phyloP scores from a whole-genome alignment of 2,113 vertebrate genomes.

The Erpornis zantholeuca region DNA sequence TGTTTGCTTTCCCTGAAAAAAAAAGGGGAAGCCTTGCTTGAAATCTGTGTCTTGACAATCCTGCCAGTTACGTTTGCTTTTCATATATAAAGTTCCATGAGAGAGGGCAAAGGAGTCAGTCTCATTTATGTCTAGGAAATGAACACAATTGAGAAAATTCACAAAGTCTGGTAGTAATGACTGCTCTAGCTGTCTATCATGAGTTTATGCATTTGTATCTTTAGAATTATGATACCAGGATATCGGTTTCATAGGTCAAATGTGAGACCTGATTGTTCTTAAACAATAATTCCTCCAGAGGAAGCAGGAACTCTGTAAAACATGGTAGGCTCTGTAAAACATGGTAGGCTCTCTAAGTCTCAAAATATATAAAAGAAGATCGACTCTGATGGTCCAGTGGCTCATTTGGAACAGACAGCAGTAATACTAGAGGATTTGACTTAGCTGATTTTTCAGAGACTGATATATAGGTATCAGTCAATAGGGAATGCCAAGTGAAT shows the following conservation, averaged over 20 bases:
- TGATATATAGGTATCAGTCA: background rate
- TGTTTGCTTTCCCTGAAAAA: background rate
- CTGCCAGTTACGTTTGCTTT: background rate
- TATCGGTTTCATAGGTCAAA: background rate
- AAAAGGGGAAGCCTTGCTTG: background rate
- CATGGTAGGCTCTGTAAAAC: background rate
- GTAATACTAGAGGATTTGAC: background rate
- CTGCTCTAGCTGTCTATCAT: background rate
- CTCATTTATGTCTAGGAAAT: background rate
- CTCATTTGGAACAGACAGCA: background rate
- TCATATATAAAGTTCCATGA: background rate
- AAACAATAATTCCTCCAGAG: background rate
- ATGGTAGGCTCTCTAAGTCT: background rate
- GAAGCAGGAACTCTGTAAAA: background rate
- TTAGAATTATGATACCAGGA: background rate
- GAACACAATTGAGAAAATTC: background rate
- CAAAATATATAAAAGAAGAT: background rate
- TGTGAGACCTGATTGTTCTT: background rate
- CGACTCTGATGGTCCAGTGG: background rate
- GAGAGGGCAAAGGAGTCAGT: background rate
- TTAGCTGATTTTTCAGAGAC: background rate
- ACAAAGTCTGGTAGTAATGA: background rate
- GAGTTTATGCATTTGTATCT: background rate
- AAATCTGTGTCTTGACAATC: background rate
- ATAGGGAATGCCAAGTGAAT: background rate